These are phyloP conservation scores for Epistrophella euchroma DNA, from an alignment of 2,888 invertebrate genomes.

Conservation along the genomic window DNA sequence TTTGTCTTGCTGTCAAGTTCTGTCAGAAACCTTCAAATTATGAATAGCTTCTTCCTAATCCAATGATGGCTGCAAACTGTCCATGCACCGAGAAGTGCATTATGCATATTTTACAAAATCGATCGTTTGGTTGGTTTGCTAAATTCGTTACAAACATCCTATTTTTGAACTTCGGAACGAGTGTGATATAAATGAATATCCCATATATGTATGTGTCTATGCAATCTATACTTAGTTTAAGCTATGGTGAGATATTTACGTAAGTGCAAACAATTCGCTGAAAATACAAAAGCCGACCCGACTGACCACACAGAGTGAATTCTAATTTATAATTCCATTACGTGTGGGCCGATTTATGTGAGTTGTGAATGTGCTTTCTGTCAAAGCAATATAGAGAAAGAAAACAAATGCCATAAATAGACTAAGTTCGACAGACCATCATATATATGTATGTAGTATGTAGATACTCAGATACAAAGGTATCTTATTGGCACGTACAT, in stretches of 20 bases:
- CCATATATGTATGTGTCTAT: not conserved
- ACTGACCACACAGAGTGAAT: conserved; percentile 46
- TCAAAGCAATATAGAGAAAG: conserved; percentile 16
- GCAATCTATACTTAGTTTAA: not conserved
- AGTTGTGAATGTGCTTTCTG: conserved; percentile 27
- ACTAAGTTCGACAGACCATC: conserved; percentile 42
- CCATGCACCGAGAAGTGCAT: conserved; percentile 59
- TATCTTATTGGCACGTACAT: conserved; percentile 22
- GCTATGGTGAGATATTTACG: conserved; percentile 58
- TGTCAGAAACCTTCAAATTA: conserved; percentile 44
- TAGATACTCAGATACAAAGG: conserved; percentile 15
- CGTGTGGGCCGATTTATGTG: conserved; percentile 25
- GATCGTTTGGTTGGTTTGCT: conserved; percentile 15
- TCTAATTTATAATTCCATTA: conserved; percentile 68
- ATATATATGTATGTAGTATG: too few species aligned
- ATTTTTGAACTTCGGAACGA: conserved; percentile 8
- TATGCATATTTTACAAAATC: conserved; percentile 18
- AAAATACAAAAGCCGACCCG: conserved; percentile 23
- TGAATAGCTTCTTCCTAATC: conserved; percentile 10
- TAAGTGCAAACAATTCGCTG: conserved; percentile 52
- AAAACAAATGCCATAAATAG: conserved; percentile 47
- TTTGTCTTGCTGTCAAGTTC: not conserved
- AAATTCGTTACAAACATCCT: conserved; percentile 11
- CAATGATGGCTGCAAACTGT: conserved; percentile 37
- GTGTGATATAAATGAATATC: not conserved